Evolutionary conservation across 2,797 vertebrate genomes (phyloP), one percentile per base, ranked within the genome.

Genomic region (Dicrostonyx torquatus): DNA sequence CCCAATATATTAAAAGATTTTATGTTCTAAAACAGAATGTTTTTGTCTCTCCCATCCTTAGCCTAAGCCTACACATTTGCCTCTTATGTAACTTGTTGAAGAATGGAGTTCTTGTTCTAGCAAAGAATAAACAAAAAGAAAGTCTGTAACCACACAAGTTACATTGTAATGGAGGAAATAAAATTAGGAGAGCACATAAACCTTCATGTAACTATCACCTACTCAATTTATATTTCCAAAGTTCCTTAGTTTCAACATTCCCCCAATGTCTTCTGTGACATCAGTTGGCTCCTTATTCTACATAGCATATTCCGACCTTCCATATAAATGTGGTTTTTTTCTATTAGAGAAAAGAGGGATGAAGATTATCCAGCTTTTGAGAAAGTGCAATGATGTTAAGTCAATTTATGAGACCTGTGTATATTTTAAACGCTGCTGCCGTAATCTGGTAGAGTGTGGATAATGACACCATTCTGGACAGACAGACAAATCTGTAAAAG

Each of bases 221-320:
- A 64, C 1, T 87, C 13, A 20, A 8, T 60, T 58, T 66, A 40
- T 7, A 90, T 40, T 89, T 75, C 6, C 31, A 77, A 26, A 45
- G 34, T 9, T 77, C 1, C 34, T 24, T 79, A 29, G n/a, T 85
- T 77, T 43, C 1, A 73, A 4, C 11, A 2, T 14, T 50, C 24
- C 22, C 12, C 6, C 4, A 26, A 6, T 9, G 0, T 1, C 0
- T 18, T 12, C 2, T 76, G 2, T 66, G 15, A 24, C 37, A n/a
- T 45, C 18, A 76, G 1, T 70, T 70, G 7, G 4, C 20, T n/a
- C 4, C 31, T 87, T 87, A 53, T 53, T 87, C 43, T 66, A 37
- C 1, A 24, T 45, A 66, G 9, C 2, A 5, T 9, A 37, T 37
- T 73, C 37, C 78, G 2, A 29, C 3, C 15, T 43, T 84, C 70